Evolutionary conservation across 2,113 vertebrate genomes (phyloP).

Genomic region (Callospermophilus lateralis): DNA sequence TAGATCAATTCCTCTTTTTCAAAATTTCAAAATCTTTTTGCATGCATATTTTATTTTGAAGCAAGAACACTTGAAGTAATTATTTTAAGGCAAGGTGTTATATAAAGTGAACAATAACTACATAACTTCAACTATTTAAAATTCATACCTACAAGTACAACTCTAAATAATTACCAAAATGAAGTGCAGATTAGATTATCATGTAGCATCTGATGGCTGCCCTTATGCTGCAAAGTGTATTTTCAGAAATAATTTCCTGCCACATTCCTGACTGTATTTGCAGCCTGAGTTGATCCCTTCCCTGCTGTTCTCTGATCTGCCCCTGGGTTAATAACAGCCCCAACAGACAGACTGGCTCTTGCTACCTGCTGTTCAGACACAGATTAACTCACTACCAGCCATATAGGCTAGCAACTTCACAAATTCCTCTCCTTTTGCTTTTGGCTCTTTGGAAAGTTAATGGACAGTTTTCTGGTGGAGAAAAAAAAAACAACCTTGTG

Average conservation of each 20-base stretch:
- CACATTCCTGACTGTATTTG: conserved; percentile 92
- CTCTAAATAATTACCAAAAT: conserved; percentile 26
- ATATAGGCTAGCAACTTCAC: conserved; percentile 89
- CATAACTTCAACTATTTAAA: not conserved
- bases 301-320: conserved; percentile 92
- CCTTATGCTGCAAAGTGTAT: conserved; percentile 87
- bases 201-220: conserved; percentile 81
- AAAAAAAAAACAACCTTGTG: conserved; percentile 84
- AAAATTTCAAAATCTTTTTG: not conserved
- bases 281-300: conserved; percentile 88
- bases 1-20: not conserved
- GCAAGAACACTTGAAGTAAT: not conserved
- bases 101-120: not conserved
- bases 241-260: conserved; percentile 92
- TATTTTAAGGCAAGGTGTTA: not conserved
- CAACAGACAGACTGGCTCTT: conserved; percentile 91
- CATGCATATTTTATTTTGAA: not conserved
- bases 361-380: conserved; percentile 89
- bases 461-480: conserved; percentile 83
- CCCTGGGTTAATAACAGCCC: conserved; percentile 90
- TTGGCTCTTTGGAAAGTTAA: conserved; percentile 85
- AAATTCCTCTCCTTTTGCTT: conserved; percentile 90
- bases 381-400: conserved; percentile 90
- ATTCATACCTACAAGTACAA: not conserved
- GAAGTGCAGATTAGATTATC: conserved; percentile 64